These are phyloP conservation scores for Charadrius vociferus DNA, from an alignment of 2,113 vertebrate species.

Conservation along the genomic window DNA sequence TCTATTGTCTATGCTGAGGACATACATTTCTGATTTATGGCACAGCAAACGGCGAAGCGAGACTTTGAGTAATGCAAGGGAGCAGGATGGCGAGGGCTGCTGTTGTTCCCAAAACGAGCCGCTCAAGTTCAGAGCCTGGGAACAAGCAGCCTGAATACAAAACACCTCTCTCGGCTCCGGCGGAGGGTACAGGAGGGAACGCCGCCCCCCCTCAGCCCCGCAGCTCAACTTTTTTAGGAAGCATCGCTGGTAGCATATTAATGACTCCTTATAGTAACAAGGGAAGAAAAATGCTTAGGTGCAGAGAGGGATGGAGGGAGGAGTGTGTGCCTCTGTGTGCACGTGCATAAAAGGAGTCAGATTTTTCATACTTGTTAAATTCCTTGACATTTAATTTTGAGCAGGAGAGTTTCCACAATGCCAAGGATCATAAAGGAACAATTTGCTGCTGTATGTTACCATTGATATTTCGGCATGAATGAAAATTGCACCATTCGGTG, in stretches of 20 bases:
- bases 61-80: neutral
- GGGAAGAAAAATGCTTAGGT: neutral
- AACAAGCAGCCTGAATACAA: neutral
- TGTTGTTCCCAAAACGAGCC: neutral
- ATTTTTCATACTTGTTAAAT: conserved; percentile 43
- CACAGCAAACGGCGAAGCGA: neutral
- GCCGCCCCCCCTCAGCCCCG: neutral
- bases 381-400: conserved; percentile 57
- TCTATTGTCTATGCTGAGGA: neutral
- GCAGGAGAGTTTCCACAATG: conserved; percentile 33
- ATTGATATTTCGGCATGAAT: conserved; percentile 60
- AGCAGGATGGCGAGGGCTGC: neutral
- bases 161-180: neutral
- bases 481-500: conserved; percentile 30
- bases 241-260: neutral
- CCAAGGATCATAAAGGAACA: conserved; percentile 58
- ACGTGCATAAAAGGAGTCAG: neutral
- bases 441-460: conserved; percentile 56
- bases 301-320: neutral
- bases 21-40: neutral
- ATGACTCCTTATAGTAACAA: neutral
- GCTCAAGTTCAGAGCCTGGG: neutral
- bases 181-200: neutral
- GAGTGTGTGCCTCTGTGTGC: neutral
- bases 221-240: neutral